Conservation (phyloP, 2,113 vertebrate genomes). For the Psettodes erumei region DNA sequence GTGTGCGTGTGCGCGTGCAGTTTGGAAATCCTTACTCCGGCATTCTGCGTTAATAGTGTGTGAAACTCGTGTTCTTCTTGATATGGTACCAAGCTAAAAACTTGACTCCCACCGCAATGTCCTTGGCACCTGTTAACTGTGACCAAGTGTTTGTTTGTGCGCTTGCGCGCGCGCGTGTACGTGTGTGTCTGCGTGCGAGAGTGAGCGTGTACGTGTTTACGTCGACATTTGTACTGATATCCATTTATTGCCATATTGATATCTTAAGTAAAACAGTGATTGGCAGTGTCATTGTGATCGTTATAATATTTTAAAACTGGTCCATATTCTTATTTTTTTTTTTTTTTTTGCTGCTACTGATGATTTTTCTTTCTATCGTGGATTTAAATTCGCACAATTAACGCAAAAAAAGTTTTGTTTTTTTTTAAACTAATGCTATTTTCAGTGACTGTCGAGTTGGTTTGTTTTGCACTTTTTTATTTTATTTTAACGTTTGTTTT, state of each 20-base stretch:
- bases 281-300: slow-evolving; percentile 74
- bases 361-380: slow-evolving; percentile 68
- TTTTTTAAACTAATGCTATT: slow-evolving; percentile 70
- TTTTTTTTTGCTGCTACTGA: slow-evolving; percentile 83
- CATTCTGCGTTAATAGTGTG: slow-evolving; percentile 74
- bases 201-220: slow-evolving; percentile 41
- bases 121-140: slow-evolving; percentile 80
- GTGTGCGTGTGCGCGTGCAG: slow-evolving; percentile 54
- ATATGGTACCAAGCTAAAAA: slow-evolving; percentile 78
- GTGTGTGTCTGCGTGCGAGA: slow-evolving; percentile 20
- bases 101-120: slow-evolving; percentile 77
- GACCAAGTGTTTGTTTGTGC: slow-evolving; percentile 63
- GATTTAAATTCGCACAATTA: slow-evolving; percentile 75
- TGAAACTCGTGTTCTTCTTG: slow-evolving; percentile 74
- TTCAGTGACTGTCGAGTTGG: slow-evolving; percentile 76
- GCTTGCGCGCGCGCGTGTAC: slow-evolving; percentile 14
- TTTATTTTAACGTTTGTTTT: slow-evolving; percentile 62
- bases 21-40: slow-evolving; percentile 68
- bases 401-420: slow-evolving; percentile 60
- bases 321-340: slow-evolving; percentile 65
- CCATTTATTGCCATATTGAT: slow-evolving; percentile 84
- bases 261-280: slow-evolving; percentile 77
- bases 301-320: slow-evolving; percentile 78
- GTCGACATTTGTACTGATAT: slow-evolving; percentile 79
- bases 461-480: slow-evolving; percentile 81